phyloP scores from a whole-genome alignment of 2,888 invertebrate species.

The Ditylenchus weischeri region DNA sequence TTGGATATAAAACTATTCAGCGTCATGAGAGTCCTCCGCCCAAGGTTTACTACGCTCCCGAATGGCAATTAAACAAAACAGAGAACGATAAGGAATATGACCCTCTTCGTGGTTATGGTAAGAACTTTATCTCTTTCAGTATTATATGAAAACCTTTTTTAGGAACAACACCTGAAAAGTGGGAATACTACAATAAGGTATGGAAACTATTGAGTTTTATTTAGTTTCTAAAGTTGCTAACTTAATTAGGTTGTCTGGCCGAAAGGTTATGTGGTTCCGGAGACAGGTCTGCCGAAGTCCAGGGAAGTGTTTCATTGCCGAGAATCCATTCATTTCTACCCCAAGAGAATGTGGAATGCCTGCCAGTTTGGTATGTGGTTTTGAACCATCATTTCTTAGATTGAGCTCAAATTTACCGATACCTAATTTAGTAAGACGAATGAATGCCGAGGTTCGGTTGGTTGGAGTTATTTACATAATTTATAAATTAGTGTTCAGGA shows the following conservation, averaged over 20 bases:
- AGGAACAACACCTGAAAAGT: constrained; percentile 56
- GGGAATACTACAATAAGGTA: constrained; percentile 58
- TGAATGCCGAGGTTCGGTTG: neutral
- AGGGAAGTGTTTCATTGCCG: constrained; percentile 40
- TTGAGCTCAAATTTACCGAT: too few species aligned
- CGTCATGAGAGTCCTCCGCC: constrained; percentile 33
- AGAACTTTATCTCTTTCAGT: too few species aligned
- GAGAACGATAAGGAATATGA: constrained; percentile 44
- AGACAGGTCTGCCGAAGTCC: constrained; percentile 54
- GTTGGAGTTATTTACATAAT: neutral
- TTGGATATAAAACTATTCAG: constrained; percentile 35
- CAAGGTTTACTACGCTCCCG: constrained; percentile 52
- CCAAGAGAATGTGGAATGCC: constrained; percentile 53
- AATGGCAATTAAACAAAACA: constrained; percentile 51
- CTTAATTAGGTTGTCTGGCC: constrained; percentile 55
- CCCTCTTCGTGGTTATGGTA: constrained; percentile 43
- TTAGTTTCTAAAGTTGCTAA: neutral
- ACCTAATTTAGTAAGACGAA: neutral
- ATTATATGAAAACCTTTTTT: too few species aligned
- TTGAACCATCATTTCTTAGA: too few species aligned
- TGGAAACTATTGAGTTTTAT: neutral
- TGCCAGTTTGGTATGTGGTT: constrained; percentile 47
- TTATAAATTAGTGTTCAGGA: constrained; percentile 44
- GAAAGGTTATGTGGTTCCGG: constrained; percentile 54
- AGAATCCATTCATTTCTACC: constrained; percentile 46